phyloP scores from a whole-genome alignment of 2,797 vertebrate species.

The Hylomyscus alleni region DNA sequence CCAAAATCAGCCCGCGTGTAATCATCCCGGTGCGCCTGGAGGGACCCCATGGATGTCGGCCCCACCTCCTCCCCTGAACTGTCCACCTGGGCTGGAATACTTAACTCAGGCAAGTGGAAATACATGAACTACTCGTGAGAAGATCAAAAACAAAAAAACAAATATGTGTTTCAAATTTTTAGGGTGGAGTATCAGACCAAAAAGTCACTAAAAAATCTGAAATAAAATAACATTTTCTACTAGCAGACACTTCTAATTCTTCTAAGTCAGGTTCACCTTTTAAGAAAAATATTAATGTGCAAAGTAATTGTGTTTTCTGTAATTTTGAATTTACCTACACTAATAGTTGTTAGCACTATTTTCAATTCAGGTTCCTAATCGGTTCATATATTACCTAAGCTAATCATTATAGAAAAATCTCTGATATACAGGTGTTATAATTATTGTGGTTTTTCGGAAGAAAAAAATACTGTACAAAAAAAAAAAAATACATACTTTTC shows the following conservation, averaged over 20 bases:
- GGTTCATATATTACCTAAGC: not conserved
- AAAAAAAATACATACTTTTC: not conserved
- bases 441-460: conserved; percentile 35
- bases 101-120: conserved; percentile 92
- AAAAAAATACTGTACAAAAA: not conserved
- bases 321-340: conserved; percentile 17
- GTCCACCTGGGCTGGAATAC: conserved; percentile 96
- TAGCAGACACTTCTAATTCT: not conserved
- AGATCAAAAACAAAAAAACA: not conserved
- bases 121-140: not conserved
- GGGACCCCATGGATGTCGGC: conserved; percentile 88
- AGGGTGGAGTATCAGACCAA: conserved; percentile 25
- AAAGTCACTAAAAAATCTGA: not conserved
- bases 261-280: conserved; percentile 34
- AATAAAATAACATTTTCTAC: conserved; percentile 17
- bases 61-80: conserved; percentile 89
- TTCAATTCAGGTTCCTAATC: not conserved
- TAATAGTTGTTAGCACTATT: conserved; percentile 1
- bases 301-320: conserved; percentile 30
- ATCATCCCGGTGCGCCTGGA: conserved; percentile 51
- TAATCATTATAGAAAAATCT: not conserved
- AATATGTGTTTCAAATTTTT: not conserved
- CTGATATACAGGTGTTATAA: not conserved
- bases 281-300: conserved; percentile 43
- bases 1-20: conserved; percentile 68